Evolutionary conservation across 2,113 vertebrate genomes (phyloP).

Genomic region (Leuciscus idus): DNA sequence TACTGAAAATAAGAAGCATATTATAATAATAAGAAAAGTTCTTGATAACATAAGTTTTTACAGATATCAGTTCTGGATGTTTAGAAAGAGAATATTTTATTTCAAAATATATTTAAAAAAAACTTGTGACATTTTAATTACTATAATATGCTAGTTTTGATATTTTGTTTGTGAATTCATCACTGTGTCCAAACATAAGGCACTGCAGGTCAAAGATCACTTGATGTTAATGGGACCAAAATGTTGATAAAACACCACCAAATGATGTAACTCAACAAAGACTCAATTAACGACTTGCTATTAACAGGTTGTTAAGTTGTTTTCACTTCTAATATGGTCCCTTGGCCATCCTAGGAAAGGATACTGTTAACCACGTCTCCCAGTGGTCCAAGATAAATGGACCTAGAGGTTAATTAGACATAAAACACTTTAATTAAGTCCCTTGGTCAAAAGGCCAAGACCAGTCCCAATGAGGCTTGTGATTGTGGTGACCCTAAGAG

Average conservation of each 20-base stretch:
- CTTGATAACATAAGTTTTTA: too few relatives aligned
- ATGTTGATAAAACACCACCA: background rate
- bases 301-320: background rate
- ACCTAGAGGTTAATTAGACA: constrained; percentile 39
- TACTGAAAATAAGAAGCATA: background rate
- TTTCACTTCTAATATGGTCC: constrained; percentile 11
- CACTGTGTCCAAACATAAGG: background rate
- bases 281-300: background rate
- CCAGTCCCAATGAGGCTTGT: background rate
- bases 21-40: too few relatives aligned
- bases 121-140: background rate
- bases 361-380: constrained; percentile 14
- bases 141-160: background rate
- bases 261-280: background rate
- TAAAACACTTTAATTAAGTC: constrained; percentile 41
- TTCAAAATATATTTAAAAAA: too few relatives aligned
- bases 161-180: background rate
- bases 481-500: background rate
- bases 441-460: constrained; percentile 13
- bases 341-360: background rate
- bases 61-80: too few relatives aligned
- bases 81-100: too few relatives aligned
- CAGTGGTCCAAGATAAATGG: background rate
- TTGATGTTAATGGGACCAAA: background rate
- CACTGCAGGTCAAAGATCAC: background rate